Percentiles rank a stretch among this genome's conserved stretches.
phyloP scores from a whole-genome alignment of 35 echinoderm and acorn worm genomes.

The Apostichopus californicus region DNA sequence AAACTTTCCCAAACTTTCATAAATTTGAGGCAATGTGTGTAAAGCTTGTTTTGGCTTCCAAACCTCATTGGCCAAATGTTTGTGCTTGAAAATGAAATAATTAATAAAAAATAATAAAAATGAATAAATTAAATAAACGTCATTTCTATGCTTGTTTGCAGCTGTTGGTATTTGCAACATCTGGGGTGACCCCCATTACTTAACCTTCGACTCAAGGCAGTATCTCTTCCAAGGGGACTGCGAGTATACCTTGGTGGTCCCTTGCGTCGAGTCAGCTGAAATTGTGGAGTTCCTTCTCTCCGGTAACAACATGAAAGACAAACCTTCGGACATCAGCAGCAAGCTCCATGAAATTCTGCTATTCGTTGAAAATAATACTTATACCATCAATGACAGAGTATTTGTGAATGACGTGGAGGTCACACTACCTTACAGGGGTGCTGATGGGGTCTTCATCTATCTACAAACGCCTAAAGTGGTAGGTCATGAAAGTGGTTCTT shows the following conservation, averaged over 20 bases:
- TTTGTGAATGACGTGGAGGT: conserved; percentile 33
- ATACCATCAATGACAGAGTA: background rate
- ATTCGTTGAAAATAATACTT: conserved; percentile 21
- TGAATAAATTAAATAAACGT: too few species aligned
- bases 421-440: conserved; percentile 2
- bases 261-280: conserved; percentile 13
- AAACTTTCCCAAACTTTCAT: too few species aligned
- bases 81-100: too few species aligned
- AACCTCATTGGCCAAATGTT: too few species aligned
- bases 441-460: conserved; percentile 24
- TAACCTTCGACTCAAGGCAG: conserved; percentile 61
- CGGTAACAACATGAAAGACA: conserved; percentile 44
- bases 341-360: conserved; percentile 50
- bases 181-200: conserved; percentile 71
- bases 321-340: conserved; percentile 47
- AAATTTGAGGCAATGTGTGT: too few species aligned
- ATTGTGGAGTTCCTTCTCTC: conserved; percentile 11
- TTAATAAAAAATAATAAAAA: too few species aligned
- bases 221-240: conserved; percentile 74
- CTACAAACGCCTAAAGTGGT: conserved; percentile 8
- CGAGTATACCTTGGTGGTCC: conserved; percentile 65
- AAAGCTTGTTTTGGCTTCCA: too few species aligned
- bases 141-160: background rate
- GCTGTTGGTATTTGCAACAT: conserved; percentile 60
- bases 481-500: background rate